Evolutionary conservation across 2,113 vertebrate genomes (phyloP), one percentile per base, ranked within the genome.

Genomic region (Monarcha castaneiventris): DNA sequence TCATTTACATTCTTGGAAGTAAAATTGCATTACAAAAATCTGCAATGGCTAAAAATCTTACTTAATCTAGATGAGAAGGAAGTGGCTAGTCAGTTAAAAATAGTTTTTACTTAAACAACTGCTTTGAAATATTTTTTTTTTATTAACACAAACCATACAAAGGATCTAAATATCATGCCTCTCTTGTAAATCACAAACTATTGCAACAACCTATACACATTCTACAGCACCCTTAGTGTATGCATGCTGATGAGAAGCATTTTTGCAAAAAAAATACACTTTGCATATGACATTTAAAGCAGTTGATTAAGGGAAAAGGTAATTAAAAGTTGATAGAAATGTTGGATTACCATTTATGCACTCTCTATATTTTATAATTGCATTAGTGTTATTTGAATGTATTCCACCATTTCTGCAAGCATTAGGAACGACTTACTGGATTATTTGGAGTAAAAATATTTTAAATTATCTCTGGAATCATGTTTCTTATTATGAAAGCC

Each of bases 271-370:
- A 95, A 97, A 96, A 97, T 97, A 87, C n/a, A 75, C 84, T 97
- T 98, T 97, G 94, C 94, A 96, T 96, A 95, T 97, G 97, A 97
- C 97, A 98, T 97, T 98, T 97, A 96, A 96, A 90, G 68, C 33
- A 73, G 94, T 94, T 98, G 97, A 97, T 98, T 97, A 97, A 96
- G 88, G 93, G 64, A 94, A 97, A 97, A 85, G 62, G 81, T 89
- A 96, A 98, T 96, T 95, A 96, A 96, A 97, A 97, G 90, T 97
- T 91, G 96, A 93, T 95, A 93, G 87, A 96, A 95, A 82, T 91
- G 84, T 77, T 94, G 78, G 67, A 94, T 97, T 98, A 97, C 88
- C 94, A 95, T 97, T 90, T 96, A 59, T 52, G 62, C 30, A 46
- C 59, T 90, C 95, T 87, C 59, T 87, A 19, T 48, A 16, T 90